phyloP scores from a whole-genome alignment of 2,113 vertebrate genomes.

The Nicator chloris region DNA sequence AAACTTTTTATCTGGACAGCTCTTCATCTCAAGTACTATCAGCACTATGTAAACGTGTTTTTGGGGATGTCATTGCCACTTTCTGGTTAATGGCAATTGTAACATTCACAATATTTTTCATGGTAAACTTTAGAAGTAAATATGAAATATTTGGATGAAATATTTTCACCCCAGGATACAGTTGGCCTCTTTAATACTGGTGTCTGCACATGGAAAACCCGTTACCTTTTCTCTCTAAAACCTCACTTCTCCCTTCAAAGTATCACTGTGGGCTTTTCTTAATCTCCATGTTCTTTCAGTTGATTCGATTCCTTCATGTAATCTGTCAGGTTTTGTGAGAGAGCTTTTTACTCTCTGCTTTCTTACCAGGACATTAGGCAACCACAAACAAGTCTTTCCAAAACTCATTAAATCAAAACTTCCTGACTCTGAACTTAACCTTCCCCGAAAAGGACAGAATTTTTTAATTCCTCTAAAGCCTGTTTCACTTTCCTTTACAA shows the following conservation, averaged over 20 bases:
- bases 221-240: not conserved
- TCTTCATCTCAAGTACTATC: not conserved
- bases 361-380: not conserved
- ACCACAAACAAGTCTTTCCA: not conserved
- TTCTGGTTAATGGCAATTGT: not conserved
- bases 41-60: not conserved
- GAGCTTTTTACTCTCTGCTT: not conserved
- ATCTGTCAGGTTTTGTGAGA: not conserved
- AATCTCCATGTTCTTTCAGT: not conserved
- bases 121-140: not conserved
- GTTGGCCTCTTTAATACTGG: not conserved
- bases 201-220: not conserved
- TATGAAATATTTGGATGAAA: not conserved
- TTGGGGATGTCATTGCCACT: not conserved
- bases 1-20: not conserved
- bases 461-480: slow-evolving; percentile 5
- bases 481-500: slow-evolving; percentile 23
- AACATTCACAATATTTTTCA: not conserved
- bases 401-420: not conserved
- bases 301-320: not conserved
- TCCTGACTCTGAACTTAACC: not conserved
- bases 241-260: not conserved
- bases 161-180: not conserved
- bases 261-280: not conserved
- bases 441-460: not conserved